Evolutionary conservation across 2,888 invertebrate genomes (phyloP), one percentile per base, ranked within the genome.

Genomic region (Trilocha varians): DNA sequence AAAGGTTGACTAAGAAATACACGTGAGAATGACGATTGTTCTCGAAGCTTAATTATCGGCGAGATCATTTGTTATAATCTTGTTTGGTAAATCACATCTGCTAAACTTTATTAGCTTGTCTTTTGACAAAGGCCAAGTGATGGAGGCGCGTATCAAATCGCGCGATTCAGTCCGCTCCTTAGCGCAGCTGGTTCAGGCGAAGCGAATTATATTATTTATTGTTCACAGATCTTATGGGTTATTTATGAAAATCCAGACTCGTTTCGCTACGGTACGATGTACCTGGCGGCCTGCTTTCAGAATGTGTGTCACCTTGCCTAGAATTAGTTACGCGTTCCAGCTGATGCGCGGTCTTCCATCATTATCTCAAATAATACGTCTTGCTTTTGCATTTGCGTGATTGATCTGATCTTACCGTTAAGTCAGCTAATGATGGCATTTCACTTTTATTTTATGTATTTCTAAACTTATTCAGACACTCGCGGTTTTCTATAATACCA

Each of bases 111-210:
- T 78, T 78, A 79, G 76, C 65, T 64, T 65, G 71, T 62, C 75
- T 80, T 83, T 83, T 76, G 75, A 82, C 77, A 82, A 79, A 79
- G 66, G 67, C 67, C 52, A 66, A 62, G 70, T 78, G 82, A 84
- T 80, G 79, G 80, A 82, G 76, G 82, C 78, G 82, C 84, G 83
- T 83, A 79, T 77, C 85, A 74, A 85, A 85, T 85, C 73, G 80
- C 50, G 52, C 70, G 70, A 80, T 80, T 79, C 74, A 72, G 59
- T 61, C 59, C 67, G 77, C 78, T 80, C 77, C 84, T 84, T 79
- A 78, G 59, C 70, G 70, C 85, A 85, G 80, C 85, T 84, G 85
- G 78, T 75, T 73, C 59, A 66, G 63, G 76, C 76, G 80, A 62
- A 70, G 58, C 85, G 74, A 84, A 84, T 85, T 67, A 67, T 74